phyloP scores from a whole-genome alignment of 2,888 invertebrate genomes.

The Perizoma flavofasciatum region DNA sequence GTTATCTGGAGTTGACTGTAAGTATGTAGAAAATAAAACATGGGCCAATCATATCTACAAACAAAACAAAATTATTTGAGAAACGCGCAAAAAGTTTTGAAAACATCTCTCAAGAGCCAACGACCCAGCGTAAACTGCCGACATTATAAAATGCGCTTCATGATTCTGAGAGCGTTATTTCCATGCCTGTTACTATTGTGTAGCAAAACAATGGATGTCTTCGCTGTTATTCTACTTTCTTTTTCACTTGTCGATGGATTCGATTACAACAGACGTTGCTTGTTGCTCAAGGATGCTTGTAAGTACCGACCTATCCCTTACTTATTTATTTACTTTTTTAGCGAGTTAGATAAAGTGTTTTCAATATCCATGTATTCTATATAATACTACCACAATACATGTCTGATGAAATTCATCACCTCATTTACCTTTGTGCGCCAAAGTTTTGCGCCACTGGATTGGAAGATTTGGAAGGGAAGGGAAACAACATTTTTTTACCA shows the following conservation, averaged over 20 bases:
- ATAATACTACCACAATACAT: too few species aligned
- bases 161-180: conserved; percentile 44
- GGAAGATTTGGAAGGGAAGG: too few species aligned
- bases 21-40: too few species aligned
- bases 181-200: conserved; percentile 31
- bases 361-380: too few species aligned
- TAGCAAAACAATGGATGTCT: conserved; percentile 49
- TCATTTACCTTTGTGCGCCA: too few species aligned
- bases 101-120: conserved; percentile 36
- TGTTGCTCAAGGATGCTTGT: conserved; percentile 53
- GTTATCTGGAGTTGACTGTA: too few species aligned
- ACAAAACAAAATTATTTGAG: conserved; percentile 5
- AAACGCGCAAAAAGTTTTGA: conserved; percentile 37
- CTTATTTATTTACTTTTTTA: too few species aligned
- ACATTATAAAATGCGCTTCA: conserved; percentile 39
- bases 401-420: too few species aligned
- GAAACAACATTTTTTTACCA: too few species aligned
- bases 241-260: conserved; percentile 43
- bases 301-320: conserved; percentile 41
- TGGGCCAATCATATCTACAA: too few species aligned
- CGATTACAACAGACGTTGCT: conserved; percentile 48
- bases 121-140: conserved; percentile 32
- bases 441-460: too few species aligned
- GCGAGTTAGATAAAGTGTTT: too few species aligned
- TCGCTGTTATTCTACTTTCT: conserved; percentile 47